Percentiles rank a stretch among this genome's conserved stretches.
phyloP scores from a whole-genome alignment of 1,140 invertebrate species.

The Zaprionus kolodkinae region DNA sequence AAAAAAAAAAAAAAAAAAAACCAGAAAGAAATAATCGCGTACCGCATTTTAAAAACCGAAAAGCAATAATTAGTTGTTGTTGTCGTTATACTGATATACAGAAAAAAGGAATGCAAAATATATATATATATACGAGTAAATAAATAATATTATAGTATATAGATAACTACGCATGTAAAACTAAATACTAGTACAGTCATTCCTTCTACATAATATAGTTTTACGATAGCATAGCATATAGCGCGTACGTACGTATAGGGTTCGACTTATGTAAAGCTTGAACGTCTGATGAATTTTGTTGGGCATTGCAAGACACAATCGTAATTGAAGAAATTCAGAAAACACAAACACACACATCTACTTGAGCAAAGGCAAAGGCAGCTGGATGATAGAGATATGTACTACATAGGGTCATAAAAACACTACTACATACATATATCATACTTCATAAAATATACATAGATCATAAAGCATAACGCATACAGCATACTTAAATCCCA shows the following conservation, averaged over 20 bases:
- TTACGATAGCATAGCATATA: conserved; percentile 50
- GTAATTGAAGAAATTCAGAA: conserved; percentile 59
- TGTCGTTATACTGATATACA: conserved; percentile 79
- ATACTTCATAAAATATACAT: conserved; percentile 38
- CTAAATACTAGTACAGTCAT: conserved; percentile 61
- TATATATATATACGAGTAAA: conserved; percentile 36
- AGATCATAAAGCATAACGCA: conserved; percentile 22
- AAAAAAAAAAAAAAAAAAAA: conserved; percentile 33
- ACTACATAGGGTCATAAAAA: conserved; percentile 11
- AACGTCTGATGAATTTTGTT: conserved; percentile 75
- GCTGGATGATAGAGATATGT: conserved; percentile 39
- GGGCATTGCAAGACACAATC: conserved; percentile 82
- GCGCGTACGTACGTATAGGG: conserved; percentile 55
- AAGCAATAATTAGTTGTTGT: conserved; percentile 82
- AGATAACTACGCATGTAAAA: conserved; percentile 53
- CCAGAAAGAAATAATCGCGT: conserved; percentile 45
- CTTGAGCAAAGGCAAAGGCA: conserved; percentile 31
- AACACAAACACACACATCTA: conserved; percentile 20
- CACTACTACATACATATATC: conserved; percentile 30
- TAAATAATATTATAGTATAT: conserved; percentile 58
- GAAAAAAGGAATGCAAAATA: conserved; percentile 32
- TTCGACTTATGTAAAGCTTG: conserved; percentile 78
- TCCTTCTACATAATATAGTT: conserved; percentile 71
- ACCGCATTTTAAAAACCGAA: conserved; percentile 77
- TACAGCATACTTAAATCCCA: conserved; percentile 43